Base-by-base conservation (phyloP, 2,113 vertebrate genomes). In the Leucopternis melanops region DNA sequence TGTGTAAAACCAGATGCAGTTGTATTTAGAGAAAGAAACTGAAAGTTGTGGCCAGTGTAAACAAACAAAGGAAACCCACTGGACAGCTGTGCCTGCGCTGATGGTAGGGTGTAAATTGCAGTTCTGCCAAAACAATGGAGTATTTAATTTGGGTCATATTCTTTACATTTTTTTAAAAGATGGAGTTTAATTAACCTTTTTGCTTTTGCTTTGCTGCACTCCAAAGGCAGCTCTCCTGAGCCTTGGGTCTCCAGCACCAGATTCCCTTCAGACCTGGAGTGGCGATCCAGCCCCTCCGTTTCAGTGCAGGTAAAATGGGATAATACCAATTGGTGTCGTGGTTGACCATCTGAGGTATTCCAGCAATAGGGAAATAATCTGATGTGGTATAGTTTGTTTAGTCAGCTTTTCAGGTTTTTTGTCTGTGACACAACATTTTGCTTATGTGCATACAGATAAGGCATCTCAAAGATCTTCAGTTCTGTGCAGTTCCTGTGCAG, bases 1-100 rank as follows among this genome's bases (percentile, higher is more conserved):
- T 25, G 29, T 42, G 23, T 86, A 70, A 71, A 58, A 55, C 25
- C 45, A 70, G 69, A 32, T 78, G 52, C n/a, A 32, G 29, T 52
- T 79, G 36, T 78, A 9, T 66, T 78, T 66, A 71, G 81, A 92
- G 75, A 90, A 72, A 86, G 94, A 96, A 97, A 95, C 71, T 67
- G 77, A 88, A 95, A 95, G 88, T 50, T 91, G 73, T 29, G 21
- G 18, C 32, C 0, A 13, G 62, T 42, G 77, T 73, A 58, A 86
- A 84, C 58, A 84, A 91, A 45, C 54, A 67, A 50, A 82, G 80
- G 79, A 93, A 86, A 73, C 40, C 25, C 4, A 3, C 62, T 74
- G 84, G 66, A 14, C n/a, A 27, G 66, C 54, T 25, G 47, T 27
- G 27, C 40, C 62, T 26, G 52, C 0, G 2, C 45, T 54, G 57